Conservation (phyloP, 2,113 vertebrate species). For the Aplodontia rufa region DNA sequence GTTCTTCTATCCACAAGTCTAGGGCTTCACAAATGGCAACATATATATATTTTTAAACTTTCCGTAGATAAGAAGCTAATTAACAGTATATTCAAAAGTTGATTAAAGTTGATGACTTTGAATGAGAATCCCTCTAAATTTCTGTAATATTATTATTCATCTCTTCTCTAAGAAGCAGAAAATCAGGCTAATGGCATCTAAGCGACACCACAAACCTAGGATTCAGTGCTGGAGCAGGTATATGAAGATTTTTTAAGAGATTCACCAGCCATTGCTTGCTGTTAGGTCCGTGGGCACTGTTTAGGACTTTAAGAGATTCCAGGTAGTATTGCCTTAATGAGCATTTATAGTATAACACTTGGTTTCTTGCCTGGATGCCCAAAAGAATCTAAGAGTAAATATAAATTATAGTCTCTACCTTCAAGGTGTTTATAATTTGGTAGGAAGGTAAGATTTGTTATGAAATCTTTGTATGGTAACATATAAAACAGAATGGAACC, state of each 20-base stretch:
- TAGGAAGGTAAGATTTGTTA: not conserved
- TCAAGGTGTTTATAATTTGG: not conserved
- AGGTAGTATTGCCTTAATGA: not conserved
- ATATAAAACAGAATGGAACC: not conserved
- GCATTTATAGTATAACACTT: not conserved
- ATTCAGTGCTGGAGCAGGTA: not conserved
- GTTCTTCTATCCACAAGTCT: not conserved
- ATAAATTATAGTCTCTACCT: not conserved
- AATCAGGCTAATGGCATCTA: not conserved
- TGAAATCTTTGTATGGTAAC: not conserved
- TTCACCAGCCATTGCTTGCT: not conserved
- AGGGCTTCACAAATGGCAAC: not conserved
- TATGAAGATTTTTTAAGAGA: not conserved
- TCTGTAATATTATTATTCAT: not conserved
- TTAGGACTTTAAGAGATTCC: not conserved
- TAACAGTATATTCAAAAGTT: constrained; percentile 32
- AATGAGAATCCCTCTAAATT: constrained; percentile 25
- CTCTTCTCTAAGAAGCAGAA: constrained; percentile 27
- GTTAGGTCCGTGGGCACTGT: not conserved
- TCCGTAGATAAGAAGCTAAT: not conserved
- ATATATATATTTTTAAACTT: not conserved
- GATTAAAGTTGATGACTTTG: not conserved
- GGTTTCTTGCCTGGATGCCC: not conserved
- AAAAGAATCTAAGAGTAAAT: not conserved
- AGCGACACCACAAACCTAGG: not conserved